Evolutionary conservation across 2,113 vertebrate genomes (phyloP), one percentile per base, ranked within the genome.

Genomic region (Myotis brandtii): DNA sequence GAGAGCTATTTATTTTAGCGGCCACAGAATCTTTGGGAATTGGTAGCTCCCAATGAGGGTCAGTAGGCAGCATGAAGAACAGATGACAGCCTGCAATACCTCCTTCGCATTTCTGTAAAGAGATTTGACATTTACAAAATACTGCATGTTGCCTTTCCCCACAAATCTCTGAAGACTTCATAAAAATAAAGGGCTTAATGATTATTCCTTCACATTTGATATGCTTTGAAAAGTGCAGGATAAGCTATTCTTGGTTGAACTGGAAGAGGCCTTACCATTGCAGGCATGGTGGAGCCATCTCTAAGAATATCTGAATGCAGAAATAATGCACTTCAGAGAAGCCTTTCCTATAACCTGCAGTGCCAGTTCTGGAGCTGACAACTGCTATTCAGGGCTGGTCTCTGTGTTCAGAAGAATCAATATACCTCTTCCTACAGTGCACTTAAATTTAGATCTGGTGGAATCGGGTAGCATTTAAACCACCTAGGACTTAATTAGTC

Each of bases 51-150:
- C 95, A 84, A n/a, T 30, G 93, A 97, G 95, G 97, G 97, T 97
- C 97, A 97, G 97, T 91, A 98, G 97, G 96, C 97, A 97, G 96
- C 95, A 80, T 84, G 97, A 96, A 69, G 94, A 98, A 97, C 97
- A 97, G 97, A 97, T 97, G 97, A 97, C 97, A 97, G 96, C 95
- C 96, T 95, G 96, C 82, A 96, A 88, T 96, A 66, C 97, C 97
- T 98, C 97, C 97, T 97, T 98, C 97, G 96, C 96, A 95, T 97
- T 98, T 98, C 97, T 97, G 96, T 96, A 98, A 98, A 97, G 97
- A 97, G 97, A 97, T 95, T 95, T 98, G 97, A 98, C 97, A 97
- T 98, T 98, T 98, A 97, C 92, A 95, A 95, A 97, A 96, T 96
- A 96, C 97, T 96, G 94, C 94, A 86, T 96, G 94, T 84, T 98